Evolutionary conservation across 2,888 invertebrate species (phyloP).

Genomic region (Agrypnus murinus): DNA sequence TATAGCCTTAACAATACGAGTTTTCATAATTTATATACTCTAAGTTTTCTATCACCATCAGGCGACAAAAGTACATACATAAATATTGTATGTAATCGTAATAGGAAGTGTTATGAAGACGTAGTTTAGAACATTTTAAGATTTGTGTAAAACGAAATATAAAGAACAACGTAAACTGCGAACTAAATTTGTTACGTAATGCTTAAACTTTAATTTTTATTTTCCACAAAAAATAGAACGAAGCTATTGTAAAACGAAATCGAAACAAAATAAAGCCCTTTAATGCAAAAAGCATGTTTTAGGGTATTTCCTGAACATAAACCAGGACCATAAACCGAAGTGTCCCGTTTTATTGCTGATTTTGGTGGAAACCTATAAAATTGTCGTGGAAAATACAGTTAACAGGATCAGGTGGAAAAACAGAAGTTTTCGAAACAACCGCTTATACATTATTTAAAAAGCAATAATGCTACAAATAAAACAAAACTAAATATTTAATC

Average conservation of each 20-base stretch:
- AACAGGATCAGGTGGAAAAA: not conserved
- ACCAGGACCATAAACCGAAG: constrained; percentile 16
- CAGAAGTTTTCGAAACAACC: too few species aligned
- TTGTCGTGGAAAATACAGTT: constrained; percentile 15
- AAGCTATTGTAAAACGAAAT: not conserved
- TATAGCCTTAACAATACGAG: too few species aligned
- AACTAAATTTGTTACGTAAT: not conserved
- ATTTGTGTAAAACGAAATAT: not conserved
- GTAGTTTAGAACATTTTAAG: too few species aligned
- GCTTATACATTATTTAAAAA: too few species aligned
- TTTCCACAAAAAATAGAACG: not conserved
- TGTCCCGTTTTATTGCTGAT: constrained; percentile 9
- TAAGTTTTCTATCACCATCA: too few species aligned
- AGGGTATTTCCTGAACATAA: constrained; percentile 20
- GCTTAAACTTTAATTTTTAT: not conserved
- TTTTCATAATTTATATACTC: too few species aligned
- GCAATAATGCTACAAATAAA: too few species aligned
- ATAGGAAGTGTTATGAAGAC: too few species aligned
- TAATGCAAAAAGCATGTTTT: constrained; percentile 29
- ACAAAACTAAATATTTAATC: too few species aligned
- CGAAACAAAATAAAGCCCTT: constrained; percentile 16
- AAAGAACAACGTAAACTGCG: not conserved
- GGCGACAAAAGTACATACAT: too few species aligned
- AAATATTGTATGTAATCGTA: too few species aligned
- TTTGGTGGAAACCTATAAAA: constrained; percentile 14